These are phyloP conservation scores for Hypsibius dujardini DNA, from an alignment of 1,140 invertebrate species.

Conservation along the genomic window DNA sequence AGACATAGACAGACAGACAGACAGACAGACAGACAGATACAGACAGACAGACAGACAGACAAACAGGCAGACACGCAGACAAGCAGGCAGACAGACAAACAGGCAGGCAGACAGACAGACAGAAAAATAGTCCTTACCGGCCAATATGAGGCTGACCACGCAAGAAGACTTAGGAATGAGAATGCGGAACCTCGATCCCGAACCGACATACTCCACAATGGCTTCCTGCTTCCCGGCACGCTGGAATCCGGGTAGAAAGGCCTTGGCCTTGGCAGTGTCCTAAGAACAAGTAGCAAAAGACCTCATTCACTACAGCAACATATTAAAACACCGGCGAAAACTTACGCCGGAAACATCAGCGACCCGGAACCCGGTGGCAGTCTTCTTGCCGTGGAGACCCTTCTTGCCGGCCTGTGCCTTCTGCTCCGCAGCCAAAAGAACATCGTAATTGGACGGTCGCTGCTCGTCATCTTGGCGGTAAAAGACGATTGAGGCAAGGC, in stretches of 20 bases:
- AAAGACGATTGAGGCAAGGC: constrained; percentile 71
- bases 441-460: constrained; percentile 78
- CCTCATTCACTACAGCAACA: not conserved
- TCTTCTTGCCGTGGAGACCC: constrained; percentile 68
- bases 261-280: constrained; percentile 67
- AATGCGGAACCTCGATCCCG: constrained; percentile 71
- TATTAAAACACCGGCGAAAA: not conserved
- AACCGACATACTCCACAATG: constrained; percentile 84
- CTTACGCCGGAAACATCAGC: constrained; percentile 62
- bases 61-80: too few relatives aligned
- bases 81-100: too few relatives aligned
- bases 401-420: constrained; percentile 69
- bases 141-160: constrained; percentile 78
- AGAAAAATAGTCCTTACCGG: constrained; percentile 35
- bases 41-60: too few relatives aligned
- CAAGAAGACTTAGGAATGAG: constrained; percentile 88
- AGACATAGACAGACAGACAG: constrained; percentile 22
- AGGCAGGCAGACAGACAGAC: too few relatives aligned
- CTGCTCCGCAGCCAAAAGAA: constrained; percentile 73
- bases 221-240: constrained; percentile 63
- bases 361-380: constrained; percentile 51
- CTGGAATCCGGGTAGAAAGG: constrained; percentile 75
- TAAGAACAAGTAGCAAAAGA: constrained; percentile 22
- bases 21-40: too few relatives aligned
- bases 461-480: constrained; percentile 90